Percentiles rank a stretch among this genome's conserved stretches.
Conservation (phyloP, 1,140 invertebrate genomes). For the Grapholita molesta region DNA sequence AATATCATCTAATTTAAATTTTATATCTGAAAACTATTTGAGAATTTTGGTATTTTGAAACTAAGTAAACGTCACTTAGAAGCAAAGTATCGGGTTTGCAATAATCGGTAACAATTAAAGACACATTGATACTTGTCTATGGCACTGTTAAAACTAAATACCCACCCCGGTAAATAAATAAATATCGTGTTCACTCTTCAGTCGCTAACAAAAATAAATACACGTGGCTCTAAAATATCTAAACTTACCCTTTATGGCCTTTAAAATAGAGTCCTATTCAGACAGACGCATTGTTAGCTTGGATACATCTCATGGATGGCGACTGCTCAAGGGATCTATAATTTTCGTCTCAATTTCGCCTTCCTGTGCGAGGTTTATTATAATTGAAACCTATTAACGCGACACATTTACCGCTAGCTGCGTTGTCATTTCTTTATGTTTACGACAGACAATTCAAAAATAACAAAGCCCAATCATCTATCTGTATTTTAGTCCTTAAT, state of each 20-base stretch:
- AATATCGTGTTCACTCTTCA: too few relatives aligned
- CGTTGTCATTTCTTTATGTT: neutral
- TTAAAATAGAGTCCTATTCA: neutral
- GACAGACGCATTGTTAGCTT: neutral
- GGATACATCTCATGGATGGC: too few relatives aligned
- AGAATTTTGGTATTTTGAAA: too few relatives aligned
- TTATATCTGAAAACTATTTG: too few relatives aligned
- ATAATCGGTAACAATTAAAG: too few relatives aligned
- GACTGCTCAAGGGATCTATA: neutral
- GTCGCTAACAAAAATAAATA: neutral
- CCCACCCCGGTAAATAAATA: too few relatives aligned
- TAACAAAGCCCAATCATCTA: constrained; percentile 11
- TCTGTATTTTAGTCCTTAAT: constrained; percentile 15
- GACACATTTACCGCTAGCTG: neutral
- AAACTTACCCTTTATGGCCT: neutral
- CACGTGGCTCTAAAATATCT: neutral
- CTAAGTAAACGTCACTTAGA: too few relatives aligned
- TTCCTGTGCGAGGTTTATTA: neutral
- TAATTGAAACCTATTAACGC: neutral
- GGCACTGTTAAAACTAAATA: too few relatives aligned
- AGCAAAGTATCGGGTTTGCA: too few relatives aligned
- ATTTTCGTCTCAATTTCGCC: neutral
- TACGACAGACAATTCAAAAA: constrained; percentile 1
- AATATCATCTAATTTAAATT: too few relatives aligned
- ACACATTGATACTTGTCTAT: too few relatives aligned